phyloP scores from a whole-genome alignment of 2,888 invertebrate genomes.

The Drosophila gaucha region DNA sequence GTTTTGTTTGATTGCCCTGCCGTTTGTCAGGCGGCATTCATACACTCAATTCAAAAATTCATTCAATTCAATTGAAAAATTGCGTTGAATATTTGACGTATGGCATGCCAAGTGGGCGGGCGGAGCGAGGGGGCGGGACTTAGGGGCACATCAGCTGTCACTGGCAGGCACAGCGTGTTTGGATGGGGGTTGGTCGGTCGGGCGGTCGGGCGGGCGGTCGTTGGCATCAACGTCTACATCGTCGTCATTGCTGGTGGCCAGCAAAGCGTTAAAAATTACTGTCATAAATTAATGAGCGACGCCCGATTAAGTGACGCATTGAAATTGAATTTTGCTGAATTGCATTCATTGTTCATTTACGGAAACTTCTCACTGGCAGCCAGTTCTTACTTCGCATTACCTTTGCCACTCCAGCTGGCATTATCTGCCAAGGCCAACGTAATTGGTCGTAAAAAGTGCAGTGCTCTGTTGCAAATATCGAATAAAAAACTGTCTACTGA shows the following conservation, averaged over 20 bases:
- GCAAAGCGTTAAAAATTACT: conserved; percentile 79
- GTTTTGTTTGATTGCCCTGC: conserved; percentile 49
- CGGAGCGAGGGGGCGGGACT: not conserved
- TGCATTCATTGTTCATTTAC: conserved; percentile 80
- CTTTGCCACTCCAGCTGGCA: not conserved
- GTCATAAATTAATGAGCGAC: conserved; percentile 82
- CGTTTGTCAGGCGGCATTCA: conserved; percentile 57
- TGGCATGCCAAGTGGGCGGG: conserved; percentile 31
- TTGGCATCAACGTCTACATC: conserved; percentile 11
- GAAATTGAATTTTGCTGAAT: conserved; percentile 79
- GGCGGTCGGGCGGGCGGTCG: not conserved
- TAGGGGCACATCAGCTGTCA: conserved; percentile 61
- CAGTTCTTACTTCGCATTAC: not conserved
- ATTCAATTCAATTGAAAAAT: conserved; percentile 78
- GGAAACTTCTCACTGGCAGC: conserved; percentile 43
- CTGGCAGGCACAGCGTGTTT: conserved; percentile 46
- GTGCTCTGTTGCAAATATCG: conserved; percentile 26
- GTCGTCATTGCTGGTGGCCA: conserved; percentile 41
- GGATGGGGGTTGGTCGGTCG: too few species aligned
- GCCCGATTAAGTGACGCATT: conserved; percentile 63
- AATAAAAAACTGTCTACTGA: too few species aligned
- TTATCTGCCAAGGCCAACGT: conserved; percentile 29
- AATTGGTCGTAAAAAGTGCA: conserved; percentile 59
- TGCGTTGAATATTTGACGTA: conserved; percentile 70
- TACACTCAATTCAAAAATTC: conserved; percentile 69